These are phyloP conservation scores for Pseudochaenichthys georgianus DNA, from an alignment of 2,797 vertebrate species.

Conservation along the genomic window DNA sequence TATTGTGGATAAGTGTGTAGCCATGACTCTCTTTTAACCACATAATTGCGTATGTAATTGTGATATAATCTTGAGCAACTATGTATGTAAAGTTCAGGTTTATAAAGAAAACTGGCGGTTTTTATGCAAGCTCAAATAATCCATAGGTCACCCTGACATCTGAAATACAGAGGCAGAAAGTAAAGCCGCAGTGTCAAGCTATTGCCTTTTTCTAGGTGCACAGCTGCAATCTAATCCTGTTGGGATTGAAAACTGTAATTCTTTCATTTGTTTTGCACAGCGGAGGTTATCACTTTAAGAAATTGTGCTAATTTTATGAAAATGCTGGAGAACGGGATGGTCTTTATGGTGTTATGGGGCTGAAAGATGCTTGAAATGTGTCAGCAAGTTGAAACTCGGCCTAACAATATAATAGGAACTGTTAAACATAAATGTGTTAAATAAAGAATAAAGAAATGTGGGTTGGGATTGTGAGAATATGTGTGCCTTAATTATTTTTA, in stretches of 20 bases:
- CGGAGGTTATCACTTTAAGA: slow-evolving; percentile 20
- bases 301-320: slow-evolving; percentile 47
- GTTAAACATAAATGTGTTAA: background rate
- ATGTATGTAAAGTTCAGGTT: background rate
- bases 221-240: background rate
- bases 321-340: slow-evolving; percentile 9
- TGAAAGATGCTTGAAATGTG: slow-evolving; percentile 7
- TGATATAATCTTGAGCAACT: background rate
- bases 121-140: background rate
- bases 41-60: background rate
- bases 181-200: slow-evolving; percentile 21
- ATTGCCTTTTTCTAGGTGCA: slow-evolving; percentile 8
- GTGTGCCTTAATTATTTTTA: background rate
- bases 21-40: background rate
- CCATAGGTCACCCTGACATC: slow-evolving; percentile 3
- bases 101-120: background rate
- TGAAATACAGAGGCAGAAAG: background rate
- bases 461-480: background rate
- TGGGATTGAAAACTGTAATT: slow-evolving; percentile 14
- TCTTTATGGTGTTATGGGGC: slow-evolving; percentile 24
- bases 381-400: background rate
- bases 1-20: background rate
- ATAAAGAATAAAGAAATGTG: background rate
- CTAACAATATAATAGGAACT: background rate
- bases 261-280: slow-evolving; percentile 23